Percentiles rank a stretch among this genome's conserved stretches.
phyloP scores from a whole-genome alignment of 2,888 invertebrate species.

The Pasiphila rectangulata region DNA sequence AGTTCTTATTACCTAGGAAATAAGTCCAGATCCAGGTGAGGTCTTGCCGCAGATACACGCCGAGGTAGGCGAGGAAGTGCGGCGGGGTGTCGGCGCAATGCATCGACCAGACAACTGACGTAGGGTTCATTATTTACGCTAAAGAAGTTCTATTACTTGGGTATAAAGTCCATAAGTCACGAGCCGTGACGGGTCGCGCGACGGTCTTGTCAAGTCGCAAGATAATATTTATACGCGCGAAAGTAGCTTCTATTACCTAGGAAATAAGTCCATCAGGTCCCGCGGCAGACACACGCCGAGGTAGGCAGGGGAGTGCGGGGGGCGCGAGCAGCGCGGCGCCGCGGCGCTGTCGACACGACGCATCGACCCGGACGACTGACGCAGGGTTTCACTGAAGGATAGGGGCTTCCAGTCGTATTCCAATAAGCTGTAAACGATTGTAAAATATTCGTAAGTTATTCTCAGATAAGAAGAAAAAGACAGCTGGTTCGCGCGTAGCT shows the following conservation, averaged over 20 bases:
- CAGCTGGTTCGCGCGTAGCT: too few species aligned
- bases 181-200: too few species aligned
- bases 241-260: conserved; percentile 46
- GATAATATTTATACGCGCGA: neutral
- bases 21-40: conserved; percentile 78
- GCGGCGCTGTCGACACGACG: conserved; percentile 21
- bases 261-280: conserved; percentile 84
- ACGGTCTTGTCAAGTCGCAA: too few species aligned
- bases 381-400: conserved; percentile 39
- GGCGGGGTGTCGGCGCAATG: conserved; percentile 24
- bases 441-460: too few species aligned
- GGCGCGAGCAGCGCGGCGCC: conserved; percentile 29
- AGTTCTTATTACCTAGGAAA: conserved; percentile 31
- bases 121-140: too few species aligned
- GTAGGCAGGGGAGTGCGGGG: conserved; percentile 62
- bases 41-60: conserved; percentile 86
- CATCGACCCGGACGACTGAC: conserved; percentile 30
- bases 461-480: too few species aligned
- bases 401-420: conserved; percentile 78
- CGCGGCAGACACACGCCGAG: conserved; percentile 88
- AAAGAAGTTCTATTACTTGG: too few species aligned
- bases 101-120: conserved; percentile 29
- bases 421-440: conserved; percentile 48
- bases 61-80: conserved; percentile 80
- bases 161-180: too few species aligned